Conservation (phyloP, 2,113 vertebrate genomes). For the Mixornis gularis region DNA sequence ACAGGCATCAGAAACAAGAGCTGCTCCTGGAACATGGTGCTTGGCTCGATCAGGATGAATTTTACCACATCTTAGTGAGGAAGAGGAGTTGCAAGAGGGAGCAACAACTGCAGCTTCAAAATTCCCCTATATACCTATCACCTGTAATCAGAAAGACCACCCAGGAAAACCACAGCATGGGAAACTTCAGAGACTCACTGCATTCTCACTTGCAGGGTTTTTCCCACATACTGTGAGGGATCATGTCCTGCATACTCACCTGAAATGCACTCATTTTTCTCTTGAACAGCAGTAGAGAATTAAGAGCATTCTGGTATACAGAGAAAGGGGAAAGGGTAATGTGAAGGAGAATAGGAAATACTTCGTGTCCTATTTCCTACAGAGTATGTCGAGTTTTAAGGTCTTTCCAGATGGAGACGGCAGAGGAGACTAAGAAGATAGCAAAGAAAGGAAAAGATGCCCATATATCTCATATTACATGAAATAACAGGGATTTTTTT, state of each 20-base stretch:
- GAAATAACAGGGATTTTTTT: rapidly evolving
- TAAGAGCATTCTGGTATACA: rapidly evolving
- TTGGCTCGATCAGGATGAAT: not conserved
- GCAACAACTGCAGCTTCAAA: not conserved
- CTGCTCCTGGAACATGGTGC: not conserved
- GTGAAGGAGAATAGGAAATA: not conserved
- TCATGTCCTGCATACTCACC: not conserved
- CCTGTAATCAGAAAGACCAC: not conserved
- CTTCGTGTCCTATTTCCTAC: not conserved
- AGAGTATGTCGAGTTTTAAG: not conserved
- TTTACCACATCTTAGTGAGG: not conserved
- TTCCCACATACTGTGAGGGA: not conserved
- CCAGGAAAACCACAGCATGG: not conserved
- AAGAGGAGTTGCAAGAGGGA: not conserved
- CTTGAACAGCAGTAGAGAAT: not conserved
- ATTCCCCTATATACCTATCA: not conserved
- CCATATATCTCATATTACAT: not conserved
- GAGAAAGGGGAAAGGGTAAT: not conserved
- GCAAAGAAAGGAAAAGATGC: not conserved
- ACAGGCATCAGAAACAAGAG: not conserved
- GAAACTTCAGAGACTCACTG: not conserved
- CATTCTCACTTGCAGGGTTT: not conserved
- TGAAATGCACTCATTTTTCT: not conserved
- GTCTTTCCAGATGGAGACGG: not conserved
- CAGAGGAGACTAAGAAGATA: not conserved